Evolutionary conservation across 2,888 invertebrate species (phyloP).

Genomic region (Lithophane socia): DNA sequence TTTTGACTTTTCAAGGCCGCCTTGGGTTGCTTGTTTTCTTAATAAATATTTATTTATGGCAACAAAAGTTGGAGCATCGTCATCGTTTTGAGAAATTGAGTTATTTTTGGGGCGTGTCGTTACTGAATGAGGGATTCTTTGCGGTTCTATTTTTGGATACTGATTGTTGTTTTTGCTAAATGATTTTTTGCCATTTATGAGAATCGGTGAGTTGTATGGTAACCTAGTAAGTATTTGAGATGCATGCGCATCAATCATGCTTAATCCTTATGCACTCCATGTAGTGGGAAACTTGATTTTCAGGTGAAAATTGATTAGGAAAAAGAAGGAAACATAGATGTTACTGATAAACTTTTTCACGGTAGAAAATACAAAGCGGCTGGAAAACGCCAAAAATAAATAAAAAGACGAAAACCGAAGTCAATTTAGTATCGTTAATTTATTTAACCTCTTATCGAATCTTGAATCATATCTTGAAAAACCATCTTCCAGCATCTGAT

Average conservation of each 20-base stretch:
- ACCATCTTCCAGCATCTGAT: slow-evolving; percentile 25
- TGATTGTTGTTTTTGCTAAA: slow-evolving; percentile 2
- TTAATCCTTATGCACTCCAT: not conserved
- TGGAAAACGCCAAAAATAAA: too few species aligned
- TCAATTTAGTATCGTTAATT: not conserved
- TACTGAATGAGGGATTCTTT: slow-evolving; percentile 3
- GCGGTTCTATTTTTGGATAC: slow-evolving; percentile 4
- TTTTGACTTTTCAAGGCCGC: slow-evolving; percentile 60
- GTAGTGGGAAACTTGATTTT: not conserved
- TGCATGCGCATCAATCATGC: too few species aligned
- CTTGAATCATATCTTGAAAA: slow-evolving; percentile 23
- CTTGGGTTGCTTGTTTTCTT: slow-evolving; percentile 38
- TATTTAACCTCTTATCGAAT: not conserved
- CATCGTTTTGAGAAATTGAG: slow-evolving; percentile 26
- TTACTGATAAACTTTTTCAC: too few species aligned
- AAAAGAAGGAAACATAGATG: too few species aligned
- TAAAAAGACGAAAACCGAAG: not conserved
- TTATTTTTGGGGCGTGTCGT: slow-evolving; percentile 30
- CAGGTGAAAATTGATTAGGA: too few species aligned
- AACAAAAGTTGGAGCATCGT: slow-evolving; percentile 14
- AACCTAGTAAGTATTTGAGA: not conserved
- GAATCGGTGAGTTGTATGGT: not conserved
- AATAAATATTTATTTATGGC: slow-evolving; percentile 46
- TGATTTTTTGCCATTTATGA: not conserved
- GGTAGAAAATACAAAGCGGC: too few species aligned